Evolutionary conservation across 2,888 invertebrate genomes (phyloP).

Genomic region (Parnassius orleans): DNA sequence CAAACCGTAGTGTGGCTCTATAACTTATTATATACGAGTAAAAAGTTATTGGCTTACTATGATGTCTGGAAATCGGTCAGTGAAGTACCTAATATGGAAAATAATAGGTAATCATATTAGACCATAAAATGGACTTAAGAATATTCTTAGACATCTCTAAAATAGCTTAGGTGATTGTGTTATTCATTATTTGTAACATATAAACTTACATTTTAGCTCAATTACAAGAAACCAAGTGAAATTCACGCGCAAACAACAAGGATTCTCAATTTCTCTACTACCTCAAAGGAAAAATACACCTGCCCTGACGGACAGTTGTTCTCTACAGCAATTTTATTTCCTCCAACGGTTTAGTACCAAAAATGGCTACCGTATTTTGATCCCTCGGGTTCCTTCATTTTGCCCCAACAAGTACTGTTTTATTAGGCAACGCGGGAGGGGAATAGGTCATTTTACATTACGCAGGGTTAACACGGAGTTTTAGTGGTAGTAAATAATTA

Average conservation of each 20-base stretch:
- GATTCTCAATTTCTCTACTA: conserved; percentile 45
- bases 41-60: no score
- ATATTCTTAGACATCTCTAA: no score
- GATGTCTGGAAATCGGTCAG: no score
- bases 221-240: background rate
- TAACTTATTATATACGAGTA: no score
- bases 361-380: conserved; percentile 60
- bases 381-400: conserved; percentile 48
- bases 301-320: conserved; percentile 52
- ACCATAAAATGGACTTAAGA: no score
- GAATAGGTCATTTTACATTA: conserved; percentile 57
- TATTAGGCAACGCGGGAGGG: conserved; percentile 36
- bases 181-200: no score
- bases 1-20: no score
- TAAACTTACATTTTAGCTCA: no score
- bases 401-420: conserved; percentile 36
- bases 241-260: conserved; percentile 6
- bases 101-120: no score
- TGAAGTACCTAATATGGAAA: no score
- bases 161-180: no score
- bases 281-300: conserved; percentile 61
- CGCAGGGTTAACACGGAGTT: conserved; percentile 60
- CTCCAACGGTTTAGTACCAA: conserved; percentile 59
- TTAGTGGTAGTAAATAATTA: conserved; percentile 78
- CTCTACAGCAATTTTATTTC: conserved; percentile 67